phyloP scores from a whole-genome alignment of 2,797 vertebrate species.

The Molossus molossus region DNA sequence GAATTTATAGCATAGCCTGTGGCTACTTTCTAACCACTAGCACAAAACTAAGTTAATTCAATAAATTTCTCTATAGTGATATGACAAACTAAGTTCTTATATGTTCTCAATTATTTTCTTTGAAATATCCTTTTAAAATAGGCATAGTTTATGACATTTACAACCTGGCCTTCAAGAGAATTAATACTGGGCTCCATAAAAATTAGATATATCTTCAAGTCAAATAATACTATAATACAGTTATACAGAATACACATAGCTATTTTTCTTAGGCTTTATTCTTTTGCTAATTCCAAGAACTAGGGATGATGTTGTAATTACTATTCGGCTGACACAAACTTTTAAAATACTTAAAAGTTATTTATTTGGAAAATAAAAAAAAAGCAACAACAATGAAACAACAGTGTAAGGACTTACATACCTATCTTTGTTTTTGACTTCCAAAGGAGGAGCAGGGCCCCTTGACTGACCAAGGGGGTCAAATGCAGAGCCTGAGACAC shows the following conservation, averaged over 20 bases:
- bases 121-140: slow-evolving; percentile 49
- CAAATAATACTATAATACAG: slow-evolving; percentile 26
- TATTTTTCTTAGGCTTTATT: slow-evolving; percentile 40
- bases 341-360: slow-evolving; percentile 18
- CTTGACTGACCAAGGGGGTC: slow-evolving; percentile 95
- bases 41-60: slow-evolving; percentile 35
- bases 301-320: neutral
- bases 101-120: slow-evolving; percentile 33
- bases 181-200: neutral
- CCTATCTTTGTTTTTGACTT: slow-evolving; percentile 96
- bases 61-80: neutral
- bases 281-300: neutral
- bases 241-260: neutral
- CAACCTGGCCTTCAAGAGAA: slow-evolving; percentile 17
- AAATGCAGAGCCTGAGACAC: slow-evolving; percentile 93
- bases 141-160: slow-evolving; percentile 1
- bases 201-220: neutral
- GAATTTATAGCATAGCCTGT: neutral
- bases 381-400: slow-evolving; percentile 30
- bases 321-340: neutral
- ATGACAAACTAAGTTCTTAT: neutral
- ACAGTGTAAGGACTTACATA: slow-evolving; percentile 87
- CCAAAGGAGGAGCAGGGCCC: slow-evolving; percentile 95
- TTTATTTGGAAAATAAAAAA: slow-evolving; percentile 51
- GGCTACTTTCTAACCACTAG: neutral